Percentiles rank a stretch among this genome's conserved stretches.
Evolutionary conservation across 2,888 invertebrate genomes (phyloP).

Genomic region (Dermolepida albohirtum): DNA sequence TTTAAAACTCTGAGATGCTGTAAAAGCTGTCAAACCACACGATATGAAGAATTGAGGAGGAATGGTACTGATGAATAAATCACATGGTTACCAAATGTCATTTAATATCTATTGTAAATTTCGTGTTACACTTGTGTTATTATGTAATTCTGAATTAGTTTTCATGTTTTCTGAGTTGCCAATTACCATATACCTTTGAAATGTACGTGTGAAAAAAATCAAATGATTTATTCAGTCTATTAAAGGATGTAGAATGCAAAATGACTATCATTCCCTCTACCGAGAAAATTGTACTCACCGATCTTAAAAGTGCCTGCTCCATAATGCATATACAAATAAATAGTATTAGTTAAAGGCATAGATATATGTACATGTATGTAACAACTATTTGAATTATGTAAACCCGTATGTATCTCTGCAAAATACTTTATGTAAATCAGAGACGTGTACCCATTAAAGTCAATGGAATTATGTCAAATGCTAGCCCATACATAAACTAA

Average conservation of each 20-base stretch:
- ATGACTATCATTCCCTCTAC: slow-evolving; percentile 44
- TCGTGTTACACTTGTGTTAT: neutral
- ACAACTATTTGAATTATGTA: no score
- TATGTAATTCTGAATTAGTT: no score
- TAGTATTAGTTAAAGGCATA: slow-evolving; percentile 52
- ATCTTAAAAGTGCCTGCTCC: slow-evolving; percentile 63
- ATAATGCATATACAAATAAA: slow-evolving; percentile 58
- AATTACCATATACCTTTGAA: no score
- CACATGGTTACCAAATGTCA: slow-evolving; percentile 8
- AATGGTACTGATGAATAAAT: slow-evolving; percentile 30
- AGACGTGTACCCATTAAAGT: no score
- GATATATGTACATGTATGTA: no score
- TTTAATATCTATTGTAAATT: neutral
- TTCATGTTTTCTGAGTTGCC: no score
- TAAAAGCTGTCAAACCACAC: slow-evolving; percentile 23
- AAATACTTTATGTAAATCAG: no score
- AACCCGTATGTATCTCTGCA: no score
- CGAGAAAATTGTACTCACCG: slow-evolving; percentile 59
- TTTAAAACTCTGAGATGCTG: slow-evolving; percentile 8
- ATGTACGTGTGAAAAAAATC: neutral
- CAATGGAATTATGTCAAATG: no score
- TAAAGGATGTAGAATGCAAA: slow-evolving; percentile 41
- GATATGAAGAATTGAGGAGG: slow-evolving; percentile 19
- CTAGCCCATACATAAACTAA: no score
- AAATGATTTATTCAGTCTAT: slow-evolving; percentile 43